Base-by-base conservation (phyloP, 2,888 invertebrate genomes). In the Temnothorax rugatulus region DNA sequence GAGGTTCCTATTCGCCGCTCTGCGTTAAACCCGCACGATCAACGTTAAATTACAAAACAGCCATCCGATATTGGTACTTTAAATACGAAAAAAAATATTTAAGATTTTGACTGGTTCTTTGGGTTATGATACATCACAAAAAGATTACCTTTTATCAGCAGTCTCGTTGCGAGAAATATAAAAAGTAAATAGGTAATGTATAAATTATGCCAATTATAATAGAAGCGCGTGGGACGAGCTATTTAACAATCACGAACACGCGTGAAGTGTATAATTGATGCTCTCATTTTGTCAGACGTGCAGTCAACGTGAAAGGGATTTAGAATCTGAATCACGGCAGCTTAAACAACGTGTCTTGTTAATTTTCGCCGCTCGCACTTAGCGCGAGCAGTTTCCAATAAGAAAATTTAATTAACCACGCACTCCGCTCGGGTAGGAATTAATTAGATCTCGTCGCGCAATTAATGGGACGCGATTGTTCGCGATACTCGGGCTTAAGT, bases 381-480 rank as follows among this genome's bases (percentile, higher is more conserved):
- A 66, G 63, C 69, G 68, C 81, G 75, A 44, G n/a, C 68, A 25
- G 83, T 71, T 86, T 88, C 59, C 79, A 84, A 82, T 77, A 50
- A 83, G 75, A 38, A 81, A 73, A 86, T 71, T 77, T 87, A 87
- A 89, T 89, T 87, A 87, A 75, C 52, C 77, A 84, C 63, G 83
- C 82, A 75, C 83, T 75, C 66, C 54, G 84, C 82, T 73, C 79
- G 69, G 75, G 15, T 38, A n/a, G 61, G 75, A 82, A 84, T 90
- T 90, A 87, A 90, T 86, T 87, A 69, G 79, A 89, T 86, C 89
- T 77, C 57, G 76, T 59, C 61, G 75, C 75, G 50, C 79, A 77
- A 85, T 88, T 90, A 90, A 88, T 41, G 52, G 84, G 71, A 83
- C 86, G 66, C 83, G 83, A 90, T 89, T 86, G 87, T 90, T 84